phyloP scores from a whole-genome alignment of 37 sponge, comb jelly and placozoan genomes.

The Geodia barretti region DNA sequence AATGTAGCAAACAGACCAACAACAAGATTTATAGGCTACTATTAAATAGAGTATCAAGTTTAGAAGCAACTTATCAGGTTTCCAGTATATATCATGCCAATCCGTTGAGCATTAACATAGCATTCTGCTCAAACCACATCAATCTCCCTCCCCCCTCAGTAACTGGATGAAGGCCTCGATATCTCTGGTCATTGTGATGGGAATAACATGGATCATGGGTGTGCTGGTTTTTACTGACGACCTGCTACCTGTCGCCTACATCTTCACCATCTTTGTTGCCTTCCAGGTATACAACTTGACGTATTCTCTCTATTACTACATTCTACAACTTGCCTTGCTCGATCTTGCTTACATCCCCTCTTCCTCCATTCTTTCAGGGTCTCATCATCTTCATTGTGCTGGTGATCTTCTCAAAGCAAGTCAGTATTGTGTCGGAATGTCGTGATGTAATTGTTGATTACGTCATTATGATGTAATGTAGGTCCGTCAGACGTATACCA shows the following conservation, averaged over 20 bases:
- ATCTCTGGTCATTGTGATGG: conserved; percentile 55
- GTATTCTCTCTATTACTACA: not conserved
- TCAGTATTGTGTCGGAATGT: not conserved
- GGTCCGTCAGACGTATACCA: conserved; percentile 39
- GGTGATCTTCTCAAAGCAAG: conserved; percentile 31
- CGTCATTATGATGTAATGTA: too few species aligned
- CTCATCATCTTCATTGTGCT: conserved; percentile 43
- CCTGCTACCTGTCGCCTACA: conserved; percentile 27
- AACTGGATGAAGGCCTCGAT: conserved; percentile 51
- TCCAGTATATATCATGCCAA: not conserved
- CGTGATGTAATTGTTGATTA: too few species aligned
- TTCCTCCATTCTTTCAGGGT: too few species aligned
- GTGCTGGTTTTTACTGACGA: conserved; percentile 19
- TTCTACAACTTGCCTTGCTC: not conserved
- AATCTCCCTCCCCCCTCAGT: not conserved
- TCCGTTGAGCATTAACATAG: not conserved
- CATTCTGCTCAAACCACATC: not conserved
- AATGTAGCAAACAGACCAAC: too few species aligned
- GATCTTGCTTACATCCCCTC: too few species aligned
- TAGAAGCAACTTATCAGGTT: not conserved
- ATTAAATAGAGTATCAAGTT: too few species aligned
- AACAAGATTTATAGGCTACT: too few species aligned
- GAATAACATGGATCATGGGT: conserved; percentile 62
- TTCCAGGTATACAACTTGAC: too few species aligned
- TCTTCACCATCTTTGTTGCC: conserved; percentile 52